phyloP scores from a whole-genome alignment of 2,113 vertebrate species.

The Pyrgilauda ruficollis region DNA sequence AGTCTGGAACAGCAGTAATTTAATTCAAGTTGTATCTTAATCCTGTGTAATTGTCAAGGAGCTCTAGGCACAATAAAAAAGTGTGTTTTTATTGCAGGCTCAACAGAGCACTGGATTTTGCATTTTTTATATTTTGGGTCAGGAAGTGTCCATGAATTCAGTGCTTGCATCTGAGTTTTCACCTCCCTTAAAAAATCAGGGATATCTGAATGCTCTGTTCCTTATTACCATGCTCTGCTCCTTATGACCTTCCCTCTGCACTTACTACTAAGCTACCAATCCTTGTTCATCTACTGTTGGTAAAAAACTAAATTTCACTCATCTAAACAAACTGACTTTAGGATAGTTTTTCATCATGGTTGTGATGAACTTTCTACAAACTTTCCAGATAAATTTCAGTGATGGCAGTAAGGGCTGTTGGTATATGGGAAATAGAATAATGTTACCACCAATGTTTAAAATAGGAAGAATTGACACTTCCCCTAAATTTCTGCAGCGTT shows the following conservation, averaged over 20 bases:
- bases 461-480: not conserved
- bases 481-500: not conserved
- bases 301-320: not conserved
- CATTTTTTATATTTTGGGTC: not conserved
- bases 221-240: not conserved
- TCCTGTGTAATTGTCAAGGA: not conserved
- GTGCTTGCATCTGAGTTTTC: not conserved
- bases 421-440: not conserved
- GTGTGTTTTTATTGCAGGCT: not conserved
- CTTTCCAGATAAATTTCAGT: not conserved
- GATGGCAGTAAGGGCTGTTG: not conserved
- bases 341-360: not conserved
- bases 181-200: not conserved
- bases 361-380: not conserved
- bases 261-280: not conserved
- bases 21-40: not conserved
- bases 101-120: not conserved
- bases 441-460: not conserved
- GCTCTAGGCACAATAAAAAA: not conserved
- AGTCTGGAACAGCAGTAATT: not conserved
- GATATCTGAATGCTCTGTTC: not conserved
- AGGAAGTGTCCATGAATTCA: not conserved
- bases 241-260: not conserved
- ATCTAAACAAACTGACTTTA: not conserved
- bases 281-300: not conserved